These are phyloP conservation scores for Ctenosaura bakeri DNA, from an alignment of 2,797 vertebrate species.

Conservation along the genomic window DNA sequence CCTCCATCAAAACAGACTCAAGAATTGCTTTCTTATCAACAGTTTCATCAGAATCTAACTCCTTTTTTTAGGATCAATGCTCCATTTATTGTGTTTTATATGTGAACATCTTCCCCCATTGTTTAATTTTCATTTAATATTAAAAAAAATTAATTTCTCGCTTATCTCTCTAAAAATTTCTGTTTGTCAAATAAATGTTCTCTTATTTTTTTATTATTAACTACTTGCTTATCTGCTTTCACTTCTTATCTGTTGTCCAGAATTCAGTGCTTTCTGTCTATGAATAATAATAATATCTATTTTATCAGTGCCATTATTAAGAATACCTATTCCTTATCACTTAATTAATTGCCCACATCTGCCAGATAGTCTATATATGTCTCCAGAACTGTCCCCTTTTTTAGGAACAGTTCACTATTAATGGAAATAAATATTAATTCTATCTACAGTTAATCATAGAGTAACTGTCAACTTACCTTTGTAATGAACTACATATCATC, in stretches of 20 bases:
- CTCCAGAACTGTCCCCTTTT: neutral
- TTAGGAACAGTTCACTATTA: neutral
- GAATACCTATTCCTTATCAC: neutral
- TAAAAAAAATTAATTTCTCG: neutral
- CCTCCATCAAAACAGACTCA: neutral
- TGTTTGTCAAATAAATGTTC: neutral
- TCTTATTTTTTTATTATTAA: neutral
- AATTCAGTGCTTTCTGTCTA: neutral
- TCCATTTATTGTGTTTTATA: neutral
- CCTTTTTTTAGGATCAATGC: neutral
- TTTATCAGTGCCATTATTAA: constrained; percentile 3
- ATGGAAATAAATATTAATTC: constrained; percentile 26
- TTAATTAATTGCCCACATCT: constrained; percentile 3
- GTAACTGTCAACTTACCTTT: neutral
- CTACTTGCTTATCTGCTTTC: constrained; percentile 4
- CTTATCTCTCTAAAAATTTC: neutral
- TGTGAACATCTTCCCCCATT: neutral
- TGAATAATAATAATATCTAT: neutral
- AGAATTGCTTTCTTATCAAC: neutral
- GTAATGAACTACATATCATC: neutral
- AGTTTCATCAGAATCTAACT: neutral
- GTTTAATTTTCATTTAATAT: too few relatives aligned
- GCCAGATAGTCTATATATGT: neutral
- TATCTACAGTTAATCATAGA: neutral
- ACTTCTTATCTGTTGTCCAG: neutral